Evolutionary conservation across 2,113 vertebrate genomes (phyloP).

Genomic region (Oreochromis spilurus): DNA sequence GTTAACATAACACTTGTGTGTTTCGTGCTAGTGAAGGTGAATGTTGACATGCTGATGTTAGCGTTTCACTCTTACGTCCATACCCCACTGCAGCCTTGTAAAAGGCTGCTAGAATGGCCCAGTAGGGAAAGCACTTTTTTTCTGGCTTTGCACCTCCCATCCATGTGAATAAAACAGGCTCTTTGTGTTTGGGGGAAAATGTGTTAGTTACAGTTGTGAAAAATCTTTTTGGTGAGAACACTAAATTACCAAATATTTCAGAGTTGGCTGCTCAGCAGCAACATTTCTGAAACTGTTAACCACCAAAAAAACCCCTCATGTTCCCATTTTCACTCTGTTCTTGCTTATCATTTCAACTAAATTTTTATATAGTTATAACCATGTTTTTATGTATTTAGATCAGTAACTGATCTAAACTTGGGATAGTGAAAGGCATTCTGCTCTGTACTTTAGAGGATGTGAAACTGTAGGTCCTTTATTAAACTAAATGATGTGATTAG

Average conservation of each 20-base stretch:
- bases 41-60: background rate
- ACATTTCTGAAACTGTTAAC: background rate
- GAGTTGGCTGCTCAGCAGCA: background rate
- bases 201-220: background rate
- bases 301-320: background rate
- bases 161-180: background rate
- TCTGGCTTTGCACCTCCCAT: background rate
- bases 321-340: background rate
- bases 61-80: background rate
- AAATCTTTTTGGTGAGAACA: background rate
- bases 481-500: background rate
- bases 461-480: background rate
- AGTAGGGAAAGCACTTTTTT: background rate
- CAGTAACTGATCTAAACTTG: accelerated
- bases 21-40: background rate
- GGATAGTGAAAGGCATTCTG: background rate
- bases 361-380: background rate
- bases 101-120: background rate
- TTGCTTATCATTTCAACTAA: background rate
- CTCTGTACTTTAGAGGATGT: background rate
- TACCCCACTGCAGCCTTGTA: background rate
- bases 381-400: background rate
- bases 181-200: accelerated
- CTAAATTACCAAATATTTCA: background rate
- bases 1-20: background rate